Evolutionary conservation across 2,797 vertebrate genomes (phyloP).

Genomic region (Pyrrhura leucotis): DNA sequence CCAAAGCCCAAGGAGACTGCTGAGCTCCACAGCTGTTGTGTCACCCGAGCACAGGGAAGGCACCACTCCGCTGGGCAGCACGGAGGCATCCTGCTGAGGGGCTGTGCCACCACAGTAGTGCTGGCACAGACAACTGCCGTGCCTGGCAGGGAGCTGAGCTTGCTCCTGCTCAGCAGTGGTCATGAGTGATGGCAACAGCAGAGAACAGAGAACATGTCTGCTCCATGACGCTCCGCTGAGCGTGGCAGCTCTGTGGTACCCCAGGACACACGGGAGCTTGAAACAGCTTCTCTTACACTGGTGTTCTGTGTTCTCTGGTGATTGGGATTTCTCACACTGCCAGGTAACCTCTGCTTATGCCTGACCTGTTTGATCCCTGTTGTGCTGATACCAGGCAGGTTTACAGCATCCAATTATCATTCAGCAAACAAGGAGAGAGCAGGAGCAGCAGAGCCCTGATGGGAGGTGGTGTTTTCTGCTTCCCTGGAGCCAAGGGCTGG

Average conservation of each 20-base stretch:
- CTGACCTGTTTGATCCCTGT: accelerated
- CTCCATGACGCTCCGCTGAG: not conserved
- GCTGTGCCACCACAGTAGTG: not conserved
- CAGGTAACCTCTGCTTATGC: not conserved
- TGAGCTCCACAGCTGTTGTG: not conserved
- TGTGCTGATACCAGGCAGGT: not conserved
- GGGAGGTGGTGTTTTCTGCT: not conserved
- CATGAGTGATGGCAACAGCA: not conserved
- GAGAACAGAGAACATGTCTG: not conserved
- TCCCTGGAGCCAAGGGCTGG: not conserved
- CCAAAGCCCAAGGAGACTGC: not conserved
- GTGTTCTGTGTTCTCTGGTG: not conserved
- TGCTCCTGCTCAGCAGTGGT: accelerated
- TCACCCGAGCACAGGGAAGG: accelerated
- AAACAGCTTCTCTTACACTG: not conserved
- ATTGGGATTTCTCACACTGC: too few species aligned
- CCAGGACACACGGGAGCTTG: accelerated
- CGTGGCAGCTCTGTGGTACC: not conserved
- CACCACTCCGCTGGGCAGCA: accelerated
- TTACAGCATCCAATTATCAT: not conserved
- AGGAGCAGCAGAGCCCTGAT: not conserved
- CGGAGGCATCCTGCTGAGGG: accelerated
- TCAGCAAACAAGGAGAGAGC: not conserved
- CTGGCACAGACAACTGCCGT: accelerated
- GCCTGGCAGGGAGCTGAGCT: not conserved